Base-by-base conservation (phyloP, 2,113 vertebrate genomes). In the Peucedramus taeniatus region DNA sequence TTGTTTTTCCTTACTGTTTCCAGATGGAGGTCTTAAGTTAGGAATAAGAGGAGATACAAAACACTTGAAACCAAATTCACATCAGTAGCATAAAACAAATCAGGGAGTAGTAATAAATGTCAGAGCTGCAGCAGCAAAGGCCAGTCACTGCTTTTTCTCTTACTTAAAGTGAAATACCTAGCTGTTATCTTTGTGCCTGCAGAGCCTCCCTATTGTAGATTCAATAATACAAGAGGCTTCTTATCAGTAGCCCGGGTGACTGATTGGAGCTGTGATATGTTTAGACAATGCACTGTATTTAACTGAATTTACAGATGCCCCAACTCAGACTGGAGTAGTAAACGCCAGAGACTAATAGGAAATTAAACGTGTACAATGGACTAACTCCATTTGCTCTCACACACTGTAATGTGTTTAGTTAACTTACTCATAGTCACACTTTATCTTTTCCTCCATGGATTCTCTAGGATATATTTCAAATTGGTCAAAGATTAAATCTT, bases 251-350 rank as follows among this genome's bases (percentile, higher is more conserved):
- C 94, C 93, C 9, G 95, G 98, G 98, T 98, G 98, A 99, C 98
- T 98, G 98, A 99, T 99, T 98, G 98, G 98, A 98, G 97, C 97
- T 95, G 97, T 97, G 98, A 99, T 99, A 98, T 97, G 97, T 98
- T 98, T 98, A 98, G 98, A 98, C 98, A 99, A 98, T 98, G 98
- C 97, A 96, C 97, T 97, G 98, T 98, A 98, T 99, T 99, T 98
- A 99, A 99, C 98, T 98, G 98, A 98, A 98, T 99, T 99, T 98
- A 98, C 98, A 98, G 98, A 98, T 97, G 97, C 98, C 98, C 96
- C 95, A 92, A 98, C 98, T 98, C 97, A 95, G 97, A 94, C 93
- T 47, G 28, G 53, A 97, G 97, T 97, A 98, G 98, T 98, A 98
- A 98, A 98, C 94, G 96, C 97, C 96, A 97, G 96, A 97, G 98